Evolutionary conservation across 2,113 vertebrate species (phyloP).

Genomic region (Vombatus ursinus): DNA sequence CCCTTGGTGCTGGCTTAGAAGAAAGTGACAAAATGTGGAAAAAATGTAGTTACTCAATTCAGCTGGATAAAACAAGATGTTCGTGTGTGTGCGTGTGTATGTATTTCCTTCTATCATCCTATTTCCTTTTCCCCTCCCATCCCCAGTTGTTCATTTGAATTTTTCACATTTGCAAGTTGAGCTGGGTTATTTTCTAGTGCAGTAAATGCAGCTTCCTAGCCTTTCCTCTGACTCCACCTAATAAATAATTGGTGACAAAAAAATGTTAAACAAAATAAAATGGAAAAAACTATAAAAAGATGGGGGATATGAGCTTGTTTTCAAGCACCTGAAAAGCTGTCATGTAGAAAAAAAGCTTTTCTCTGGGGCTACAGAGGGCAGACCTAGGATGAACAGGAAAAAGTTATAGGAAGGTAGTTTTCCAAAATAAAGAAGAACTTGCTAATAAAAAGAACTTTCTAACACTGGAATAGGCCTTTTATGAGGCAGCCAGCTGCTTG

Average conservation of each 20-base stretch:
- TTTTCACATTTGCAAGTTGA: slow-evolving; percentile 55
- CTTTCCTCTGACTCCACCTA: not conserved
- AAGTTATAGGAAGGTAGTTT: not conserved
- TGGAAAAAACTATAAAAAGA: not conserved
- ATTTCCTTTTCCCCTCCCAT: slow-evolving; percentile 33
- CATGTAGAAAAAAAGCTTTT: not conserved
- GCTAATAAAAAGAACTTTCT: not conserved
- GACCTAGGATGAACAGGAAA: not conserved
- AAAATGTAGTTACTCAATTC: slow-evolving; percentile 72
- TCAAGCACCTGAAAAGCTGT: not conserved
- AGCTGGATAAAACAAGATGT: slow-evolving; percentile 61
- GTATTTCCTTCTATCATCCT: too few relatives aligned
- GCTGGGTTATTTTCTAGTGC: slow-evolving; percentile 36
- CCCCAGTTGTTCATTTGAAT: slow-evolving; percentile 45
- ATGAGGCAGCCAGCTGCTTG: not conserved
- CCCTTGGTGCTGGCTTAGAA: slow-evolving; percentile 46
- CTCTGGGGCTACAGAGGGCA: not conserved
- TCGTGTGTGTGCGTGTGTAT: slow-evolving; percentile 6
- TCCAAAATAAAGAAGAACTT: not conserved
- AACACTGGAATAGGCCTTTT: not conserved
- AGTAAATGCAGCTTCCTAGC: not conserved
- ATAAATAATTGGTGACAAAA: not conserved
- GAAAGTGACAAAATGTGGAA: slow-evolving; percentile 68
- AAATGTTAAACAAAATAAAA: not conserved
- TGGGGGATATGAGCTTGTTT: not conserved